phyloP scores from a whole-genome alignment of 2,797 vertebrate genomes.

The Cossypha niveicapilla region DNA sequence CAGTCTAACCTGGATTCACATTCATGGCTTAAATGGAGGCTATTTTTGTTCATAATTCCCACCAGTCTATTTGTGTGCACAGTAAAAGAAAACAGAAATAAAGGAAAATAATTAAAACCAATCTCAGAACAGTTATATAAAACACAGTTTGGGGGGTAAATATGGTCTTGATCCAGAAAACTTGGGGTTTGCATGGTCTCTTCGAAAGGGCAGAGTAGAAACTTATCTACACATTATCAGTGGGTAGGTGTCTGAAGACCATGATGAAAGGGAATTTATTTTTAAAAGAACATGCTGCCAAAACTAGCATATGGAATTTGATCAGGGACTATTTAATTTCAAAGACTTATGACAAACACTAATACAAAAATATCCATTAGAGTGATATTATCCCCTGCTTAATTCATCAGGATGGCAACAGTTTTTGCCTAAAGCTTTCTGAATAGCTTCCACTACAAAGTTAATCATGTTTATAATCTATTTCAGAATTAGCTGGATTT shows the following conservation, averaged over 20 bases:
- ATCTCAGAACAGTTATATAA: background rate
- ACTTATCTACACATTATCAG: background rate
- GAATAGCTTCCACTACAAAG: background rate
- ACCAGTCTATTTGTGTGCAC: background rate
- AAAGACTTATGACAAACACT: background rate
- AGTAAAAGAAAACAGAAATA: background rate
- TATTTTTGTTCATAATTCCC: background rate
- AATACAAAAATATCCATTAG: conserved; percentile 33
- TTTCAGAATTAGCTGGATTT: conserved; percentile 14
- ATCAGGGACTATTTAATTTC: background rate
- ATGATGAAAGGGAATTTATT: conserved; percentile 52
- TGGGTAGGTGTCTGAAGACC: background rate
- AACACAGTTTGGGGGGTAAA: background rate
- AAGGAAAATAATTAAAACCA: background rate
- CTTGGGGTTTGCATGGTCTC: background rate
- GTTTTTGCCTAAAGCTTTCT: background rate
- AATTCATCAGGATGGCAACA: background rate
- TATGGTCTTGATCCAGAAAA: background rate
- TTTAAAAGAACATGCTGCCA: conserved; percentile 29
- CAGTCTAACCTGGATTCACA: background rate
- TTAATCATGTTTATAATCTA: background rate
- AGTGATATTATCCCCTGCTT: background rate
- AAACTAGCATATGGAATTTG: conserved; percentile 22
- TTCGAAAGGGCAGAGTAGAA: background rate
- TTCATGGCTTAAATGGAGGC: background rate